A percentile compares a stretch with the other conserved stretches of the same genome.
Conservation (phyloP, 2,113 vertebrate genomes). For the Potamarius usumacintae region DNA sequence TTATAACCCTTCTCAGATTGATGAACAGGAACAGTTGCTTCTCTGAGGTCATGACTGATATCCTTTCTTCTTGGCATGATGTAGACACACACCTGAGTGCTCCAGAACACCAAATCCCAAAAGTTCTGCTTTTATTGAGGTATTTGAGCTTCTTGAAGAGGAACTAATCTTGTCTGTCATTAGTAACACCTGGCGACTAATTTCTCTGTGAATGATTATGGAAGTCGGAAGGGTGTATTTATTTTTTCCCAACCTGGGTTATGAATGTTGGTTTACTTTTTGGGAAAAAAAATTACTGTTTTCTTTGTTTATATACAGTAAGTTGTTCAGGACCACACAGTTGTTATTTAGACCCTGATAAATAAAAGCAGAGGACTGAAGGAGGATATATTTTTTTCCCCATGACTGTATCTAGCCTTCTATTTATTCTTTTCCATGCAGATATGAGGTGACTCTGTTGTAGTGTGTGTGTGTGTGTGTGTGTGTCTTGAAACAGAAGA, state of each 20-base stretch:
- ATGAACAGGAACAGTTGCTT: no score
- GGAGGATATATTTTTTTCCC: neutral
- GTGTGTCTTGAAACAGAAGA: slow-evolving; percentile 21
- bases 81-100: no score
- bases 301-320: neutral
- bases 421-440: neutral
- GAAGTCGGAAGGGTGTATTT: no score
- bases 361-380: neutral
- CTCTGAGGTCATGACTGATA: no score
- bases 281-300: no score
- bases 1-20: no score
- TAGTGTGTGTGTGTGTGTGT: neutral
- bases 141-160: no score
- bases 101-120: no score
- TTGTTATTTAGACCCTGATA: neutral
- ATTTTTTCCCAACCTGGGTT: neutral
- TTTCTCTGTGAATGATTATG: neutral
- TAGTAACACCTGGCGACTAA: neutral
- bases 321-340: neutral
- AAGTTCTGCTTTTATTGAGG: no score
- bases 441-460: neutral
- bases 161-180: no score
- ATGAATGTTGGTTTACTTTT: neutral
- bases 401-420: neutral
- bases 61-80: no score